Conservation (phyloP, 2,888 invertebrate species). For the Darwinula stevensoni region DNA sequence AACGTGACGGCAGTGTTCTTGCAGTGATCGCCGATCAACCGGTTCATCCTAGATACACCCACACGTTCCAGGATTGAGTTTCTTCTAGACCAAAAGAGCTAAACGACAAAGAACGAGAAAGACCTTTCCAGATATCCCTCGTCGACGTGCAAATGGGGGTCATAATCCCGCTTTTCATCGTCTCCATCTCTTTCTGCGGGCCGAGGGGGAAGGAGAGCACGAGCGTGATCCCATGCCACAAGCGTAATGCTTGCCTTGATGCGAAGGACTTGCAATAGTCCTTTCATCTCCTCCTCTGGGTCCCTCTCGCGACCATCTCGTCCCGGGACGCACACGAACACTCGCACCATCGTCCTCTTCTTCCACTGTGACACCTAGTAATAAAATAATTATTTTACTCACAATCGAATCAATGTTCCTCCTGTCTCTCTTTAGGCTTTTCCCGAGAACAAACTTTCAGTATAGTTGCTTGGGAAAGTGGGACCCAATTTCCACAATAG, state of each 20-base stretch:
- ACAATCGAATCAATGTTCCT: slow-evolving; percentile 68
- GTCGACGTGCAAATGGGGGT: no score
- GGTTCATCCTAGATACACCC: slow-evolving; percentile 29
- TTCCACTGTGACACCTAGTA: slow-evolving; percentile 47
- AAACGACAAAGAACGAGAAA: no score
- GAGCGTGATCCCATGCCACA: slow-evolving; percentile 22
- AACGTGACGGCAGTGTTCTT: slow-evolving; percentile 64
- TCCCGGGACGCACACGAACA: slow-evolving; percentile 41
- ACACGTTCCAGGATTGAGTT: slow-evolving; percentile 9
- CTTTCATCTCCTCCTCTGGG: slow-evolving; percentile 16
- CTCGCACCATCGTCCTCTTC: slow-evolving; percentile 40
- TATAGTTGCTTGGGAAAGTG: no score
- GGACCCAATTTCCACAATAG: no score
- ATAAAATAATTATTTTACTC: background rate
- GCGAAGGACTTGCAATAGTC: slow-evolving; percentile 45
- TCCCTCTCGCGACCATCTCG: slow-evolving; percentile 13
- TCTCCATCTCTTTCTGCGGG: background rate
- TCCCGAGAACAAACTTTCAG: no score
- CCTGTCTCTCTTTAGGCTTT: no score
- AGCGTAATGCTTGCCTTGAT: slow-evolving; percentile 48
- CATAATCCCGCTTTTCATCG: slow-evolving; percentile 9
- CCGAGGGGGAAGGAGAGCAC: slow-evolving; percentile 8
- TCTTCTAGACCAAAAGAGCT: no score
- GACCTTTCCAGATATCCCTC: no score
- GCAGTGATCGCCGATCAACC: slow-evolving; percentile 39